Conservation (phyloP, 92 coral and sea anemone genomes). For the Palythoa grandis region DNA sequence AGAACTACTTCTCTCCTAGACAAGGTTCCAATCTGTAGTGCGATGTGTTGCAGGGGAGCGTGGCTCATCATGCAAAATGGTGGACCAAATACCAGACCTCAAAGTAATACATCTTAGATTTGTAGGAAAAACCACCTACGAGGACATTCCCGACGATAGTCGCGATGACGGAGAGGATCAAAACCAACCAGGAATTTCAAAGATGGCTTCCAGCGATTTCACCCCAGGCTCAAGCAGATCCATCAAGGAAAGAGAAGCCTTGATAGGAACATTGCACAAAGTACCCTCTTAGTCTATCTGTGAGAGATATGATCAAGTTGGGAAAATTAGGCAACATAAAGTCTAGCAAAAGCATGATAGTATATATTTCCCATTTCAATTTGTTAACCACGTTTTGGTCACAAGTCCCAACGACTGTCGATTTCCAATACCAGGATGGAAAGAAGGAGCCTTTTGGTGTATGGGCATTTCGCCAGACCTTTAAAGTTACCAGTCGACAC, state of each 20-base stretch:
- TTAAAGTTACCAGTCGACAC: conserved; percentile 14
- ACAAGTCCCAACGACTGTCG: conserved; percentile 14
- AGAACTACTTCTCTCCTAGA: not conserved
- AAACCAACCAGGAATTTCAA: not conserved
- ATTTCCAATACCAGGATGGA: conserved; percentile 15
- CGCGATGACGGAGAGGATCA: not conserved
- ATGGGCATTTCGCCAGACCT: conserved; percentile 14
- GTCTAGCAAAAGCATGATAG: too few relatives aligned
- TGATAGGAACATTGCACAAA: not conserved
- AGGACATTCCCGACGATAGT: conserved; percentile 15
- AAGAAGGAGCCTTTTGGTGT: not conserved
- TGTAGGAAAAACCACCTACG: not conserved
- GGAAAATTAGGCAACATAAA: too few relatives aligned
- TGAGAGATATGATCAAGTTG: not conserved
- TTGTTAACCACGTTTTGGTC: not conserved
- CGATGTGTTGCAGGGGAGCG: conserved; percentile 10
- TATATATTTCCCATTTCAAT: not conserved
- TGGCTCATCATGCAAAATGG: not conserved
- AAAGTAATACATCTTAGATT: conserved; percentile 19
- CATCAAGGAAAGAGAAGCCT: conserved; percentile 5
- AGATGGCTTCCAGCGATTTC: not conserved
- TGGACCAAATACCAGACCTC: conserved; percentile 16
- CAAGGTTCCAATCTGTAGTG: conserved; percentile 1
- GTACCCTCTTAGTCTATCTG: conserved; percentile 12
- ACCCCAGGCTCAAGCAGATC: conserved; percentile 4